Evolutionary conservation across 2,888 invertebrate species (phyloP), one percentile per base, ranked within the genome.

Genomic region (Cloeon dipterum): DNA sequence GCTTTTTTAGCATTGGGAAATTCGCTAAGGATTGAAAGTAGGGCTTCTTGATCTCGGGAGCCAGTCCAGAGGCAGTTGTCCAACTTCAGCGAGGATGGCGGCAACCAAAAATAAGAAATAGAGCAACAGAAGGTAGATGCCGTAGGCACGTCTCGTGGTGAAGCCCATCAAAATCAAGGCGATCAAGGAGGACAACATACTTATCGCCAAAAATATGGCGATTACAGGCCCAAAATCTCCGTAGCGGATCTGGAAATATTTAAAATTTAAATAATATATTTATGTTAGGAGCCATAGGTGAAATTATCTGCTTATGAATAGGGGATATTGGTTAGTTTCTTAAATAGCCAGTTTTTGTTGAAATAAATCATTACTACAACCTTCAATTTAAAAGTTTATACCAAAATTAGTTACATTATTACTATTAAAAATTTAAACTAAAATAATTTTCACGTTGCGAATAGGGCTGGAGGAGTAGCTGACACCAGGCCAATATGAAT

Each of bases 21-120:
- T n/a, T n/a, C n/a, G n/a, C n/a, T n/a, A n/a, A n/a, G n/a, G n/a
- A n/a, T n/a, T n/a, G n/a, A n/a, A n/a, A n/a, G n/a, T n/a, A n/a
- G n/a, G n/a, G n/a, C n/a, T n/a, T n/a, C n/a, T n/a, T n/a, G 29
- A 16, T 5, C 29, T 5, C 7, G 29, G 29, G 29, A 29, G 7
- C 29, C n/a, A 56, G 4, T 54, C 48, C 0, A 57, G 52, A 46
- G 54, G 56, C 39, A 58, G 52, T n/a, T 51, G 35, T 32, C 50
- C 50, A 3, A 57, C 46, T 47, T 67, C 67, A 32, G 59, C 59
- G 13, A 68, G 51, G 5, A 65, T 42, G 5, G 61, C 60, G n/a
- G 61, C 50, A 2, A 60, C 39, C 11, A 68, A 48, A 44, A 67
- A 68, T 8, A 55, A 41, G 2, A 53, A 45, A 43, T 69, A 69